These are phyloP conservation scores for Calameuta idolon DNA, from an alignment of 2,888 invertebrate genomes.

Conservation along the genomic window DNA sequence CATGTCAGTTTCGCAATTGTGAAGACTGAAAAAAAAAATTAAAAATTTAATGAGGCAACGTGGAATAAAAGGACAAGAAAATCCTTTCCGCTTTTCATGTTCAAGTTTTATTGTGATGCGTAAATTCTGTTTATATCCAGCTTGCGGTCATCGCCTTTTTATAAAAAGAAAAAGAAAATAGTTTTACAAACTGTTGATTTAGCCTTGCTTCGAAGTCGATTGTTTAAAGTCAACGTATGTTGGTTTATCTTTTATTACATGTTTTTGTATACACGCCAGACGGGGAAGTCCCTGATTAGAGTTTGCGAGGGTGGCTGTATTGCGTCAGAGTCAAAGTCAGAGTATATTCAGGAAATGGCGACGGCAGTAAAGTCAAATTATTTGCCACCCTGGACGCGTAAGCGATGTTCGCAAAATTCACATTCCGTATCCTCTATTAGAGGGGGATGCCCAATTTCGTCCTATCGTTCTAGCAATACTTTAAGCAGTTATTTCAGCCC, in stretches of 20 bases:
- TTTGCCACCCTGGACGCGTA: not conserved
- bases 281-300: not conserved
- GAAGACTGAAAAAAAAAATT: not conserved
- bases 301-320: not conserved
- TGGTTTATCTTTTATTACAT: not conserved
- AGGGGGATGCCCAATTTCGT: not conserved
- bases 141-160: not conserved
- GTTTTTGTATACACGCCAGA: not conserved
- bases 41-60: not conserved
- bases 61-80: not conserved
- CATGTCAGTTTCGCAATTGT: not conserved
- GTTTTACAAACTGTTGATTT: not conserved
- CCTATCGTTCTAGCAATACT: not conserved
- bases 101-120: not conserved
- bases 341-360: not conserved
- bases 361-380: not conserved
- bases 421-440: not conserved
- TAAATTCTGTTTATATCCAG: not conserved
- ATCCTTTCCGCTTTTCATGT: not conserved
- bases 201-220: not conserved
- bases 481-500: not conserved
- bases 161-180: conserved; percentile 13
- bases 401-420: not conserved
- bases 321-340: not conserved
- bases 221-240: not conserved